Conservation (phyloP, 2,888 invertebrate species). For the Melitaea athalia region DNA sequence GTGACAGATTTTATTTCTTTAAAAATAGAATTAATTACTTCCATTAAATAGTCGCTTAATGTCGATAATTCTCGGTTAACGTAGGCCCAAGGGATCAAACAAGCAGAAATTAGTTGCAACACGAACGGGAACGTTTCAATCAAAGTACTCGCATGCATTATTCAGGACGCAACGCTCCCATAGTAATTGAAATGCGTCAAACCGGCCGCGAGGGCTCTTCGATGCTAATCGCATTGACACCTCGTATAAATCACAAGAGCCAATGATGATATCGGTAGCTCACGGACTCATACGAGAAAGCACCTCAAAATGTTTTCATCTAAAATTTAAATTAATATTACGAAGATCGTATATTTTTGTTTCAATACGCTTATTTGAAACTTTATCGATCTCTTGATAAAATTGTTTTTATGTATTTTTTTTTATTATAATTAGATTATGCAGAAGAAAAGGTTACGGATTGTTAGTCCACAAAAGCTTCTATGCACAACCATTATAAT, state of each 20-base stretch:
- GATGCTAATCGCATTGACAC: constrained; percentile 64
- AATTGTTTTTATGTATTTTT: too few species aligned
- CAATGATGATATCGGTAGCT: constrained; percentile 41
- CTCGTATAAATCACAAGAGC: constrained; percentile 58
- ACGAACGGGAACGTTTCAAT: constrained; percentile 58
- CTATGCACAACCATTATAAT: too few species aligned
- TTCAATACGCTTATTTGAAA: too few species aligned
- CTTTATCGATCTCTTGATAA: too few species aligned
- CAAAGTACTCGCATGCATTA: constrained; percentile 62
- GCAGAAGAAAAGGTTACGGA: too few species aligned
- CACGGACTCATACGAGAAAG: constrained; percentile 1
- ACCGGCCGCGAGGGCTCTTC: constrained; percentile 54
- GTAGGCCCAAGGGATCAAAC: constrained; percentile 45
- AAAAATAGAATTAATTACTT: neutral
- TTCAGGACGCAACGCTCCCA: constrained; percentile 52
- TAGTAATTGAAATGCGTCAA: constrained; percentile 64
- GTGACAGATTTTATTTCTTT: neutral
- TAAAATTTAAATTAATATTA: neutral
- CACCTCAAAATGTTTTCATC: neutral
- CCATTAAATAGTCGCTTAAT: neutral
- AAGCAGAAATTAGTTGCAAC: constrained; percentile 56
- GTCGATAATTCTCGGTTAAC: neutral
- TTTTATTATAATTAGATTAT: too few species aligned
- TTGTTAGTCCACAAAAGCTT: too few species aligned
- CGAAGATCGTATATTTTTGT: neutral